These are phyloP conservation scores for Neoitamus cyanurus DNA, from an alignment of 2,888 invertebrate species.

Conservation along the genomic window DNA sequence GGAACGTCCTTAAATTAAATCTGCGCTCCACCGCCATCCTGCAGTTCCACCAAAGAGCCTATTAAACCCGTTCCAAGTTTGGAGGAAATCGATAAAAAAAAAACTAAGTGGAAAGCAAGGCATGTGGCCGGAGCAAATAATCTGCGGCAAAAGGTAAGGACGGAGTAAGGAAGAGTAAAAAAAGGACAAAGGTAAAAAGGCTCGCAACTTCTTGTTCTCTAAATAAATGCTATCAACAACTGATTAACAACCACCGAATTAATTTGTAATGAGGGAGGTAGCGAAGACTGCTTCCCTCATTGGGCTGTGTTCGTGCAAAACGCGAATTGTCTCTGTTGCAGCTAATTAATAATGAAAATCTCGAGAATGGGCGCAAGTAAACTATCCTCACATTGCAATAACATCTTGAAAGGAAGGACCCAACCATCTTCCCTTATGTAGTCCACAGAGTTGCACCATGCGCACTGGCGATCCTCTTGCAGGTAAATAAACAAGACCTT, in stretches of 20 bases:
- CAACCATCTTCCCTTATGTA: not conserved
- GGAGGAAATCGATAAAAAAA: not conserved
- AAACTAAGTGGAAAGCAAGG: not conserved
- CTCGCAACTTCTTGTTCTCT: not conserved
- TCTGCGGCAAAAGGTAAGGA: not conserved
- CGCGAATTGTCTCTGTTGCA: not conserved
- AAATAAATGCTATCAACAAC: slow-evolving; percentile 52
- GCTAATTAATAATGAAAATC: slow-evolving; percentile 32
- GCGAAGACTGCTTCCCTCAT: not conserved
- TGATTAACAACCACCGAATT: slow-evolving; percentile 51
- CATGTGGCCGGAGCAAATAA: not conserved
- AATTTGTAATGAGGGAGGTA: slow-evolving; percentile 46
- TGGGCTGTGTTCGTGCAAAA: slow-evolving; percentile 10
- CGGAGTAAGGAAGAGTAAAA: not conserved
- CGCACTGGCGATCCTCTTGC: not conserved
- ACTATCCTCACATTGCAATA: not conserved
- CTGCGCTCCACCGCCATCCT: not conserved
- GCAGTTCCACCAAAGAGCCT: not conserved
- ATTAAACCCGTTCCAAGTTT: not conserved
- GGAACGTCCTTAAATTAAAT: slow-evolving; percentile 14
- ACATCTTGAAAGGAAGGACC: not conserved
- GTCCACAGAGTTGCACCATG: not conserved
- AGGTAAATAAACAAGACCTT: not conserved
- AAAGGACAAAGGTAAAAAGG: not conserved
- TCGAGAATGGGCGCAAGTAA: not conserved